Base-by-base conservation (phyloP, 2,113 vertebrate genomes). In the Heptranchias perlo region DNA sequence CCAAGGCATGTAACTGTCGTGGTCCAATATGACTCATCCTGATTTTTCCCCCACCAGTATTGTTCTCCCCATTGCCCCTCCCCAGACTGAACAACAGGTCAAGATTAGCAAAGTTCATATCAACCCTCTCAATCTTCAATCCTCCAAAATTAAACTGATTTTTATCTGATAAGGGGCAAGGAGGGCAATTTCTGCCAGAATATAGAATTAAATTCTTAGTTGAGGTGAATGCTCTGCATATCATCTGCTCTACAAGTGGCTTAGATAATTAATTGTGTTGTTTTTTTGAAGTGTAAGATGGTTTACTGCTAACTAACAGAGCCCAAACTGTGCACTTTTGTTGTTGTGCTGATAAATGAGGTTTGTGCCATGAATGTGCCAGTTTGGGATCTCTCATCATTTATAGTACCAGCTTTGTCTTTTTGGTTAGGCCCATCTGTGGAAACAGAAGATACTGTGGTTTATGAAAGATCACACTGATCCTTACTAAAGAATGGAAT, bases 301-400 rank as follows among this genome's bases (percentile, higher is more conserved):
- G 25, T 91, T 91, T 91, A 58, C 87, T 16, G 35, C 16, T 8
- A 61, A 58, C 25, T 0, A 14, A 89, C 28, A 58, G 11, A 96
- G 96, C 96, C 96, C 4, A 13, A 94, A 97, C 97, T 97, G 96
- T 96, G 96, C 96, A 96, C 97, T 97, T 98, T 98, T 98, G 98
- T 98, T 98, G 97, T 96, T 96, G 97, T 97, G 96, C 97, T 98
- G 97, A 97, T 97, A 98, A 98, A 97, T 96, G 96, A 97, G 97
- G 96, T 97, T 96, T 96, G 52, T 96, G 96, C 97, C 96, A 96
- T 97, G 96, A 96, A 44, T 84, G 18, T 6, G 78, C 95, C 97
- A 97, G 96, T 82, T 91, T 96, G 96, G 96, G 96, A 97, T 97
- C 96, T 97, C 97, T 97, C 97, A 96, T 96, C 96, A 94, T 96